Evolutionary conservation across 2,888 invertebrate genomes (phyloP), one percentile per base, ranked within the genome.

Genomic region (Agrotis ipsilon): DNA sequence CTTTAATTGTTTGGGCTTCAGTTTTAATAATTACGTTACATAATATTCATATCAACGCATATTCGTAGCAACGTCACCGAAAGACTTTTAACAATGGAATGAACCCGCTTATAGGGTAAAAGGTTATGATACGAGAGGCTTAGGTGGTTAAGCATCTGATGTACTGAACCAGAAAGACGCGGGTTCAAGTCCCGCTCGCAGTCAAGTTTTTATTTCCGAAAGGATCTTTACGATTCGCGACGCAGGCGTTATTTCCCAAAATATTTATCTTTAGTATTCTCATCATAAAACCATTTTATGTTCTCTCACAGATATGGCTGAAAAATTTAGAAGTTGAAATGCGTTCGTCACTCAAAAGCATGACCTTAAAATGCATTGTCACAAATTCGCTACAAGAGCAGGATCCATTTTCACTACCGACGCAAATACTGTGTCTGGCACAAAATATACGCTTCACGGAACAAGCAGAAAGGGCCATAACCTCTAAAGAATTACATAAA

Each of bases 401-500:
- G 75, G 96, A 96, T 88, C 93, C 95, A 19, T 95, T 96, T 87
- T 92, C 94, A 93, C 77, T 98, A 97, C 96, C 98, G 97, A 85
- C 93, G 91, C 96, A 99, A 97, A 97, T 99, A 81, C 95, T 99
- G 52, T 98, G 98, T 90, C 96, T 99, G 59, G 97, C 98, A 4
- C 98, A 99, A 88, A 98, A 97, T 87, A 97, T 99, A 65, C 96
- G 97, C 66, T 99, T 99, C 92, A 98, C 99, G 1, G 97, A 97
- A 78, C 97, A 97, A 89, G 97, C 98, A 81, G 99, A 99, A 93
- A 97, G 97, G 86, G 98, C 98, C 4, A 98, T 99, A 80, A 91
- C 93, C 11, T 96, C 97, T 62, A 97, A 97, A 93, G 96, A 97
- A 54, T 91, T 98, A 67, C 96, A 96, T 75, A 96, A 96, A 69